Evolutionary conservation across 2,888 invertebrate species (phyloP).

Genomic region (Lamproptera curius): DNA sequence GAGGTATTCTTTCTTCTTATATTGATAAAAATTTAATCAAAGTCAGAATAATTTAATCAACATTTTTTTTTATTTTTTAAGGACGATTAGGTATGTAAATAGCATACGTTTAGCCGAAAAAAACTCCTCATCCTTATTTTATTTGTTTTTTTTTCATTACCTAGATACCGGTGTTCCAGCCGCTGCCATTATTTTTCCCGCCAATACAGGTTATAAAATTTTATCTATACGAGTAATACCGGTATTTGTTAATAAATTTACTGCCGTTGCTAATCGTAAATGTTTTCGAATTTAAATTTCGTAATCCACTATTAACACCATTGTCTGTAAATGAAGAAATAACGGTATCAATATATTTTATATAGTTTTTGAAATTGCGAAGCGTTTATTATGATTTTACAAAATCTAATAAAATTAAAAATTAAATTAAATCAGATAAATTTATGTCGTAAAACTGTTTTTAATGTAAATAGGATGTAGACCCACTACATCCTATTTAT

Average conservation of each 20-base stretch:
- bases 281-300: too few species aligned
- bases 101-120: too few species aligned
- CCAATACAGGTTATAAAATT: slow-evolving; percentile 3
- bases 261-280: background rate
- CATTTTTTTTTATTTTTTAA: background rate
- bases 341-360: background rate
- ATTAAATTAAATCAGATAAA: too few species aligned
- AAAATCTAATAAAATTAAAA: too few species aligned
- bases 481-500: too few species aligned
- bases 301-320: too few species aligned
- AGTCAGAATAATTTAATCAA: background rate
- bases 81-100: slow-evolving; percentile 6
- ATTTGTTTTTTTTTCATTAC: too few species aligned
- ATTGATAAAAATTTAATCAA: background rate
- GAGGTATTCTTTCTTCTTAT: slow-evolving; percentile 7
- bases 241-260: background rate
- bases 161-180: slow-evolving; percentile 5
- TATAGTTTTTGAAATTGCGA: too few species aligned
- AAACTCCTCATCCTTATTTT: too few species aligned
- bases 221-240: background rate
- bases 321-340: background rate
- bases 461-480: too few species aligned
- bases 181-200: slow-evolving; percentile 7
- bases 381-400: too few species aligned
- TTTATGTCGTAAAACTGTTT: too few species aligned